These are phyloP conservation scores for Steatornis caripensis DNA, from an alignment of 2,113 vertebrate genomes.

Conservation along the genomic window DNA sequence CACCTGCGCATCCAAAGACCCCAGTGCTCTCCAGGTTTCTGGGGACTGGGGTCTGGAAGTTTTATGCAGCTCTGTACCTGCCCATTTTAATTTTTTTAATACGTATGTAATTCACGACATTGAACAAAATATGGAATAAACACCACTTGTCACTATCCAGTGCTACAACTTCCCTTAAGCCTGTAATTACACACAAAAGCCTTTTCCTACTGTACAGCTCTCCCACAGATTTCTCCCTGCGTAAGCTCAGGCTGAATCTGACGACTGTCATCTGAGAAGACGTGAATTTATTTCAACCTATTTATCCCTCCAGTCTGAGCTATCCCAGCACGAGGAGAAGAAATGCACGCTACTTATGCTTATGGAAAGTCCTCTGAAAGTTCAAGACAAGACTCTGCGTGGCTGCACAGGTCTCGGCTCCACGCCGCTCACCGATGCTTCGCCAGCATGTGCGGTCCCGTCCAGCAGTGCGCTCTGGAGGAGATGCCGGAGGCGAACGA, in stretches of 20 bases:
- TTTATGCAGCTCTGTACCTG: neutral
- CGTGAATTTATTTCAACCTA: neutral
- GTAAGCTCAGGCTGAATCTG: neutral
- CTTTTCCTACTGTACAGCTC: neutral
- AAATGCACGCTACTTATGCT: fast-evolving
- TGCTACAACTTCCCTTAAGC: neutral
- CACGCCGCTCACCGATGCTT: fast-evolving
- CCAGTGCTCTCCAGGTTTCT: fast-evolving
- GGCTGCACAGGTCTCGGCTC: neutral
- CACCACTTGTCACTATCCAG: constrained; percentile 20
- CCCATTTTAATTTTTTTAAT: neutral
- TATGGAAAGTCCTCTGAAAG: fast-evolving
- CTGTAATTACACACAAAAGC: constrained; percentile 37
- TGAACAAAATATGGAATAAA: constrained; percentile 51
- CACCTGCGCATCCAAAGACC: fast-evolving
- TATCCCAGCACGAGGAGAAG: neutral
- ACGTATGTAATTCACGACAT: constrained; percentile 8
- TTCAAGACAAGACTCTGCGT: fast-evolving
- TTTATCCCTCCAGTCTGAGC: neutral
- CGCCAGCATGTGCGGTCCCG: fast-evolving
- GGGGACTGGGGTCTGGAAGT: neutral
- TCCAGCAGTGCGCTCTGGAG: fast-evolving
- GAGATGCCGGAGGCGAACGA: neutral
- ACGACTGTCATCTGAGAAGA: neutral
- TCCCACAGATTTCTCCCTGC: neutral